Percentiles rank a stretch among this genome's conserved stretches.
Evolutionary conservation across 2,888 invertebrate species (phyloP).

Genomic region (Gymnoscelis rufifasciata): DNA sequence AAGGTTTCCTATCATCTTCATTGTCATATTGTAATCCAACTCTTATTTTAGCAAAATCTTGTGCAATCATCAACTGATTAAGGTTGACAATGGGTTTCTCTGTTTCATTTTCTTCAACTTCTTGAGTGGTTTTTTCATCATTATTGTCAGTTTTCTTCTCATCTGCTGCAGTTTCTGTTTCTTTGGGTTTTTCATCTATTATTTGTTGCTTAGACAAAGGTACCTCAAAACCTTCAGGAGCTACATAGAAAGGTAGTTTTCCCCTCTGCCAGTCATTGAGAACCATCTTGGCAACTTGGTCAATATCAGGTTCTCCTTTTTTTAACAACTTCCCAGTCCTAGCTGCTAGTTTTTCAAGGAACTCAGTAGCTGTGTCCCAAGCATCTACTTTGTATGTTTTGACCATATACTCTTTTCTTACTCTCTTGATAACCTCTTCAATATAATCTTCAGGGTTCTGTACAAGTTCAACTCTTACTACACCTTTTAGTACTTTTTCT

Average conservation of each 20-base stretch:
- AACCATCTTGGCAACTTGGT: constrained; percentile 94
- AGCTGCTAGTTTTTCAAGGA: constrained; percentile 93
- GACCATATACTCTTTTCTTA: constrained; percentile 91
- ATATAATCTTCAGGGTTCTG: constrained; percentile 97
- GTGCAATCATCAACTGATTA: constrained; percentile 80
- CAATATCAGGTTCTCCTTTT: constrained; percentile 97
- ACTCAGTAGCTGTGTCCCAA: constrained; percentile 91
- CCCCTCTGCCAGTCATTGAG: constrained; percentile 99
- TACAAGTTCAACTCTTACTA: constrained; percentile 96
- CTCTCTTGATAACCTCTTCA: constrained; percentile 89
- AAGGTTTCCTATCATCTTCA: constrained; percentile 81
- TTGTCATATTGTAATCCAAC: constrained; percentile 84
- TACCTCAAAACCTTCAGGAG: constrained; percentile 89
- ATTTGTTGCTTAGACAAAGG: constrained; percentile 76
- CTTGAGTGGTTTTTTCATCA: constrained; percentile 34
- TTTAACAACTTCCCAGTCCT: constrained; percentile 94
- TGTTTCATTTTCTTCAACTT: constrained; percentile 36
- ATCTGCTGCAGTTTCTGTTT: constrained; percentile 30
- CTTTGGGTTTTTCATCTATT: constrained; percentile 35
- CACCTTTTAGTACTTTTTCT: constrained; percentile 97
- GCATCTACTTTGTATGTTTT: constrained; percentile 93
- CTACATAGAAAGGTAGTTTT: constrained; percentile 95
- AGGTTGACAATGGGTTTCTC: constrained; percentile 56
- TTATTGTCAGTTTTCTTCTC: constrained; percentile 42
- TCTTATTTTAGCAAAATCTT: constrained; percentile 90